Percentiles rank a stretch among this genome's conserved stretches.
These are phyloP conservation scores for Centropus bengalensis DNA, from an alignment of 2,113 vertebrate species.

Conservation along the genomic window DNA sequence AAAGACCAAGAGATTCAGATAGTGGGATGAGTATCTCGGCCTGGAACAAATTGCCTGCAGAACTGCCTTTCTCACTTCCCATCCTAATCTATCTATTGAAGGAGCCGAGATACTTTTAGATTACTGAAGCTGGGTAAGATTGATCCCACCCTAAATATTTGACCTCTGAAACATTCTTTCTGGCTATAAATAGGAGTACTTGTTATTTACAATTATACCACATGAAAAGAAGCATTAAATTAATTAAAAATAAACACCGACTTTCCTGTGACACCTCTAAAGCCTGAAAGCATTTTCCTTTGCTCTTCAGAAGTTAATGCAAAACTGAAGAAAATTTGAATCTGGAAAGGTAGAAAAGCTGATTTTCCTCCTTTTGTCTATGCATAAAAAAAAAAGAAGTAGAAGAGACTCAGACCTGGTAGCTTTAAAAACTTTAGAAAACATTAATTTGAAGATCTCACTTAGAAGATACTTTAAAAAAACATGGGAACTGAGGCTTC, in stretches of 20 bases:
- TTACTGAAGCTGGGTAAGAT: neutral
- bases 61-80: neutral
- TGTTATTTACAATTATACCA: slow-evolving; percentile 23
- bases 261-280: neutral
- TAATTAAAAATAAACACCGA: neutral
- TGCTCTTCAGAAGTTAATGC: neutral
- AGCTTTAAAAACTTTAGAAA: neutral
- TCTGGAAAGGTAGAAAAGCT: neutral
- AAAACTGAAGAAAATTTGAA: slow-evolving; percentile 4
- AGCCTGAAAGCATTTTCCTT: slow-evolving; percentile 8
- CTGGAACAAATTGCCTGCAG: neutral
- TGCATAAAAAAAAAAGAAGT: neutral
- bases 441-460: neutral
- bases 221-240: slow-evolving; percentile 18
- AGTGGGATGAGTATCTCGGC: neutral
- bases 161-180: neutral
- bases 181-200: slow-evolving; percentile 21
- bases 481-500: neutral
- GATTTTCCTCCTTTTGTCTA: neutral
- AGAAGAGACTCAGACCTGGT: neutral
- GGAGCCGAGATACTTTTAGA: neutral
- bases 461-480: neutral
- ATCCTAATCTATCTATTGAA: neutral
- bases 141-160: slow-evolving; percentile 14
- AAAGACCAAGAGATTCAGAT: slow-evolving; percentile 53